phyloP scores from a whole-genome alignment of 23 tunicate species.

The Halocynthia aurantium region DNA sequence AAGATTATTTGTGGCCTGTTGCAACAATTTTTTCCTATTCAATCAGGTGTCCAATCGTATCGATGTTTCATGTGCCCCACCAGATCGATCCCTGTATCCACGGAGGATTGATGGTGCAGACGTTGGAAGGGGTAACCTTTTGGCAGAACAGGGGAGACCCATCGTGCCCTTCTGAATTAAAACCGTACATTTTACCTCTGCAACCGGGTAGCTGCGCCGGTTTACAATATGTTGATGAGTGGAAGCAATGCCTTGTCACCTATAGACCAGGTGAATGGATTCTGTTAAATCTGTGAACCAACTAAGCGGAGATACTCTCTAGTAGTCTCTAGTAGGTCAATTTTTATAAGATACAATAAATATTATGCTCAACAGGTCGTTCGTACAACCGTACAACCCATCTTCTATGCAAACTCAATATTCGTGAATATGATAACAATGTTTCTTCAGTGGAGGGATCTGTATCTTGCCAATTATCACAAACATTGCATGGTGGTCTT shows the following conservation, averaged over 20 bases:
- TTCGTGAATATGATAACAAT: not conserved
- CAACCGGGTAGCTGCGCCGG: constrained; percentile 74
- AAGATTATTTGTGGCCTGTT: not conserved
- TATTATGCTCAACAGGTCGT: constrained; percentile 28
- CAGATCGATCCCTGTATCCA: constrained; percentile 28
- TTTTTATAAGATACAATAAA: not conserved
- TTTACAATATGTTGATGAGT: constrained; percentile 35
- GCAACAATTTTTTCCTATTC: not conserved
- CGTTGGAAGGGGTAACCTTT: constrained; percentile 62
- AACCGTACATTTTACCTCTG: constrained; percentile 58
- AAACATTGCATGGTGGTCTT: constrained; percentile 51
- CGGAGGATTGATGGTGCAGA: constrained; percentile 63
- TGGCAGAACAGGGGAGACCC: constrained; percentile 46
- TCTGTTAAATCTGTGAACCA: not conserved
- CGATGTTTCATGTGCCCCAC: constrained; percentile 70
- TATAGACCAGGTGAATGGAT: constrained; percentile 55
- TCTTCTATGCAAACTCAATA: constrained; percentile 40
- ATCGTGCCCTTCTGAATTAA: constrained; percentile 27
- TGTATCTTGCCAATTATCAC: constrained; percentile 36
- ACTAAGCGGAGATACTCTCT: not conserved
- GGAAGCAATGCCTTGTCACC: constrained; percentile 57
- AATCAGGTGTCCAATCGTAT: constrained; percentile 73
- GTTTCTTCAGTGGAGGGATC: not conserved
- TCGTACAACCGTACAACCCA: constrained; percentile 56
- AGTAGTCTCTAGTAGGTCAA: too few relatives aligned